Evolutionary conservation across 1,140 invertebrate species (phyloP), one percentile per base, ranked within the genome.

Genomic region (Cydia amplana): DNA sequence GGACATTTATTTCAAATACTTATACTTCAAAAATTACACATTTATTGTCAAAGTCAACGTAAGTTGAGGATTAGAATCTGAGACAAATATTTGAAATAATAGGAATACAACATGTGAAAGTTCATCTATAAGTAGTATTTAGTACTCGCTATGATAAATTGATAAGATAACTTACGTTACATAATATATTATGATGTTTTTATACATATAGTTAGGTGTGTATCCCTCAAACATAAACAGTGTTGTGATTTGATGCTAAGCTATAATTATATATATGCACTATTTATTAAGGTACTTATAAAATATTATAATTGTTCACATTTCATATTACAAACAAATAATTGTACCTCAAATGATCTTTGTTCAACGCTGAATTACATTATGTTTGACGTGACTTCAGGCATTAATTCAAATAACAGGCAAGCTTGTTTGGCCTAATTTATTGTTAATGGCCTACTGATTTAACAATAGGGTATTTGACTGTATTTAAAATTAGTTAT

Each of bases 31-130:
- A 85, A 87, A 87, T 90, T 87, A 90, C 86, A 91, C 89, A 91
- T 89, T 91, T 91, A 91, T 91, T 91, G 90, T 91, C 90, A 91
- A 91, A 91, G 89, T 91, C 85, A 91, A 91, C 87, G 85, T 91
- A 91, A 91, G 81, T 51, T 85, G 83, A 87, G 85, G 78, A 83
- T 82, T 85, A 87, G 82, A 84, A 84, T 80, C 74, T 74, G 76
- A 84, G 83, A 80, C 77, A 80, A 78, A 40, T 76, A 75, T 73
- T 46, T 73, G 67, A 82, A 78, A 80, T 64, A 79, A 84, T 75
- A 74, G 75, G 77, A 79, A 79, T 78, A 78, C 72, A 25, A 72
- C 55, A 65, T 67, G 64, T 32, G 51, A 28, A 76, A 25, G 23
- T 18, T 75, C 20, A 76, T 73, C 14, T 73, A 40, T 70, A 36